Evolutionary conservation across 23 tunicate species (phyloP).

Genomic region (Ciona savignyi): DNA sequence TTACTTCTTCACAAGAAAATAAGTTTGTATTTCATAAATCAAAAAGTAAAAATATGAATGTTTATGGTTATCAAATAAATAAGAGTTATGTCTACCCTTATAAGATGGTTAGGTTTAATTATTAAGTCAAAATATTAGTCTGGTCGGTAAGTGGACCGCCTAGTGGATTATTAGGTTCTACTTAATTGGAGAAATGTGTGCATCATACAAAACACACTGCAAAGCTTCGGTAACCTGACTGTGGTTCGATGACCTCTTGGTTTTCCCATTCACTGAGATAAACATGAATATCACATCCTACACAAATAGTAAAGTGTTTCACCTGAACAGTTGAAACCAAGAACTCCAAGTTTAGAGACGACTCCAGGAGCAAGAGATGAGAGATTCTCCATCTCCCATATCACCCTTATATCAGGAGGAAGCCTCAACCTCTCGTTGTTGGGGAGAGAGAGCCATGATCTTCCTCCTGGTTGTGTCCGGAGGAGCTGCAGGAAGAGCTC

Average conservation of each 20-base stretch:
- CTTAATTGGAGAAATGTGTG: too few relatives aligned
- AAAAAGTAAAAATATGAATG: background rate
- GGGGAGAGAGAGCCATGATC: constrained; percentile 51
- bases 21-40: background rate
- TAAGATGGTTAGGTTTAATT: too few relatives aligned
- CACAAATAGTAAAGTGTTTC: too few relatives aligned
- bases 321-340: constrained; percentile 60
- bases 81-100: too few relatives aligned
- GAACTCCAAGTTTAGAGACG: constrained; percentile 58
- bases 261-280: too few relatives aligned
- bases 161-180: too few relatives aligned
- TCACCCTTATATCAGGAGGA: constrained; percentile 53
- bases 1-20: constrained; percentile 37
- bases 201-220: too few relatives aligned
- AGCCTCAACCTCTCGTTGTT: constrained; percentile 75
- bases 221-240: too few relatives aligned
- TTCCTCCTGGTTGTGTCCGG: constrained; percentile 12
- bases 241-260: too few relatives aligned
- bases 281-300: too few relatives aligned
- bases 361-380: constrained; percentile 51
- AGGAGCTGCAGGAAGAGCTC: constrained; percentile 69
- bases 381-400: constrained; percentile 76
- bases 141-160: background rate
- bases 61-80: background rate
- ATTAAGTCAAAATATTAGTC: background rate